Evolutionary conservation across 2,888 invertebrate genomes (phyloP).

Genomic region (Panzeria rudis): DNA sequence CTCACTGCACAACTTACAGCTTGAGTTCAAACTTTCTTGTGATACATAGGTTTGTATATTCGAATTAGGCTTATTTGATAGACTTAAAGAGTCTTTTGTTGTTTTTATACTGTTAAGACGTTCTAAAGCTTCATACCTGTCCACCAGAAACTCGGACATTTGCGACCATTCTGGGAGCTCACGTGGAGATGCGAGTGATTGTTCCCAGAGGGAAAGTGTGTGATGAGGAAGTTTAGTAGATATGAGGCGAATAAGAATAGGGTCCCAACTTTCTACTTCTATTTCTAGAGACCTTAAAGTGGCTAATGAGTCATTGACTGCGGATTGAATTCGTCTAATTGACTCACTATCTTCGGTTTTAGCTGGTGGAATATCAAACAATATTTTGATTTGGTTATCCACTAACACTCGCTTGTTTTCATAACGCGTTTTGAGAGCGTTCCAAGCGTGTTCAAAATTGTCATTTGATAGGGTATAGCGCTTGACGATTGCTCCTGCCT

Average conservation of each 20-base stretch:
- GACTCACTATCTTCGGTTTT: slow-evolving; percentile 6
- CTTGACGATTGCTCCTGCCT: neutral
- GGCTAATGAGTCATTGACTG: slow-evolving; percentile 1
- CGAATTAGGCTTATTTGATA: too few relatives aligned
- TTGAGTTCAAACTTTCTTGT: too few relatives aligned
- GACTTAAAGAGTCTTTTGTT: neutral
- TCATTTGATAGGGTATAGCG: neutral
- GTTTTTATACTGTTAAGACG: neutral
- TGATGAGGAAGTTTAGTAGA: neutral
- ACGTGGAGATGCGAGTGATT: neutral
- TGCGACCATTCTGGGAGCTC: slow-evolving; percentile 8
- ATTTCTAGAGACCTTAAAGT: neutral
- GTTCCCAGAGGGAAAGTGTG: neutral
- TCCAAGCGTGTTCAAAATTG: slow-evolving; percentile 37
- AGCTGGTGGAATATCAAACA: neutral
- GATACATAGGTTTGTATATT: too few relatives aligned
- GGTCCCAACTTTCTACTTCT: neutral
- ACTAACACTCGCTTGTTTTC: slow-evolving; percentile 44
- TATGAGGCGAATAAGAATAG: slow-evolving; percentile 1
- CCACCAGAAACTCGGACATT: slow-evolving; percentile 22
- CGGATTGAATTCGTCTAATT: neutral
- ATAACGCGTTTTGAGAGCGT: slow-evolving; percentile 41
- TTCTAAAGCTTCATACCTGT: neutral
- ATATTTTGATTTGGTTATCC: slow-evolving; percentile 28
- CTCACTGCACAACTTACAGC: too few relatives aligned